Percentiles rank a stretch among this genome's conserved stretches.
Evolutionary conservation across 2,888 invertebrate species (phyloP).

Genomic region (Myopa tessellatipennis): DNA sequence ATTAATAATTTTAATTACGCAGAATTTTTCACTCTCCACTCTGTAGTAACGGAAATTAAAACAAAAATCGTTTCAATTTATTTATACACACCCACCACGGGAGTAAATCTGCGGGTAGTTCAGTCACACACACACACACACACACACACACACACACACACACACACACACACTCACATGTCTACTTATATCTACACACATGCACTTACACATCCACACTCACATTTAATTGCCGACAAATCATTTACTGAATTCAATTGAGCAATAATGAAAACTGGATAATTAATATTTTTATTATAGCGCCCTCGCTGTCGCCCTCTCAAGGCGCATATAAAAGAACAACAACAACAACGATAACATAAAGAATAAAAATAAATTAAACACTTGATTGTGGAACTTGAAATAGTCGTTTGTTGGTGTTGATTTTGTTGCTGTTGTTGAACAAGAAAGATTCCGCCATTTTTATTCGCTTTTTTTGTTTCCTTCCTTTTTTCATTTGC

Average conservation of each 20-base stretch:
- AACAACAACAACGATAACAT: not conserved
- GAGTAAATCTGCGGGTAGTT: no score
- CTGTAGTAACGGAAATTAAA: no score
- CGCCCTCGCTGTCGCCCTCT: not conserved
- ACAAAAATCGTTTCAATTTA: no score
- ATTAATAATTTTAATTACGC: no score
- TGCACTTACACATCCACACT: not conserved
- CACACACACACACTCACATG: not conserved
- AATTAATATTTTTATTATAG: conserved; percentile 9
- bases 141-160: not conserved
- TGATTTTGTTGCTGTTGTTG: not conserved
- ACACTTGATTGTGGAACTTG: not conserved
- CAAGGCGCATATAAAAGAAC: not conserved
- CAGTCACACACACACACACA: not conserved
- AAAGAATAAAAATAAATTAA: not conserved
- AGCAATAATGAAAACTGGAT: conserved; percentile 13
- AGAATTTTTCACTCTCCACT: no score
- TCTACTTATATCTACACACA: not conserved
- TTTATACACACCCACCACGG: no score
- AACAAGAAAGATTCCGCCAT: not conserved
- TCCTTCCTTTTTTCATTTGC: not conserved
- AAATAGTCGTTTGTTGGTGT: no score
- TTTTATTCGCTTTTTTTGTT: not conserved
- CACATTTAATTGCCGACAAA: conserved; percentile 3
- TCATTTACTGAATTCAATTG: conserved; percentile 21